Conservation (phyloP, 2,888 invertebrate species). For the Metallyticus violacea region DNA sequence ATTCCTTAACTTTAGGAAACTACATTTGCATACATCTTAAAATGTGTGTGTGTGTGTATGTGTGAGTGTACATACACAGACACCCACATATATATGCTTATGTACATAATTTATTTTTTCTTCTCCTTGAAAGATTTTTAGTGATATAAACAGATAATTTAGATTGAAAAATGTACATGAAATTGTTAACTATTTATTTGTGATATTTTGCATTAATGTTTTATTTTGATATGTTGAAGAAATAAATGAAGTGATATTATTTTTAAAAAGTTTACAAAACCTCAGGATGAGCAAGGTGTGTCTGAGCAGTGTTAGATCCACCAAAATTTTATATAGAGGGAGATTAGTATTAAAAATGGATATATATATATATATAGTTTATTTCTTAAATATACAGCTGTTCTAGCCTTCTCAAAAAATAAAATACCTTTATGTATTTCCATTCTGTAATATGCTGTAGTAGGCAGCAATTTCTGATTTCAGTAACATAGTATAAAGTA, state of each 20-base stretch:
- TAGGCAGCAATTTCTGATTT: not conserved
- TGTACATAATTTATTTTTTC: not conserved
- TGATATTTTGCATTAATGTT: not conserved
- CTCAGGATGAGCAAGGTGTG: no score
- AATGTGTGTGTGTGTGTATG: no score
- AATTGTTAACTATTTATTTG: not conserved
- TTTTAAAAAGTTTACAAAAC: no score
- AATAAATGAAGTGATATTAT: not conserved
- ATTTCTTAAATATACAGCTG: not conserved
- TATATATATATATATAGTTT: not conserved
- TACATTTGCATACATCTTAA: not conserved
- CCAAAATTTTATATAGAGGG: not conserved
- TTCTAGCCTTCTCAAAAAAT: not conserved
- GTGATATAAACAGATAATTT: not conserved
- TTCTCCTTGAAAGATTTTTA: not conserved
- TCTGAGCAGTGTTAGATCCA: no score
- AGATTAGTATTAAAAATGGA: not conserved
- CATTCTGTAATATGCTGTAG: not conserved
- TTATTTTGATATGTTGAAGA: not conserved
- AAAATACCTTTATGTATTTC: not conserved
- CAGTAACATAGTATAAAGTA: not conserved
- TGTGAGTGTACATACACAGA: no score
- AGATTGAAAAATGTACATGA: not conserved
- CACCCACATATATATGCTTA: no score
- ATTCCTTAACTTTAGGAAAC: not conserved